A percentile compares a stretch with the other conserved stretches of the same genome.
Evolutionary conservation across 2,888 invertebrate species (phyloP).

Genomic region (Apamea anceps): DNA sequence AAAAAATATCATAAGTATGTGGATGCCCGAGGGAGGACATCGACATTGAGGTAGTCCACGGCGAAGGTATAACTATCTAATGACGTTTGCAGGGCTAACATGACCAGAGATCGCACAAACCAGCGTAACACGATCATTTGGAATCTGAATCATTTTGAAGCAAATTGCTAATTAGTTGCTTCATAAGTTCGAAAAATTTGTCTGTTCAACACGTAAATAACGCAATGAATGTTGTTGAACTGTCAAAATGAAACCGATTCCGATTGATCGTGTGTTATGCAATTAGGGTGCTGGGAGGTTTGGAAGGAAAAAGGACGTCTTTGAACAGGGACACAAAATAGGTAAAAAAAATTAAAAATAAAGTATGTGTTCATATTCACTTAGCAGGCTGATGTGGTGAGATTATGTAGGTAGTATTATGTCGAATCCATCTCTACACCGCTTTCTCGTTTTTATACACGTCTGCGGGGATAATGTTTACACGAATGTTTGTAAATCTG

Average conservation of each 20-base stretch:
- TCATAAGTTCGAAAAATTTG: too few species aligned
- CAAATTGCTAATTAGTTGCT: too few species aligned
- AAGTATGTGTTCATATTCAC: neutral
- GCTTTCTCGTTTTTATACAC: constrained; percentile 1
- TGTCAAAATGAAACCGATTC: too few species aligned
- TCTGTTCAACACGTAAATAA: too few species aligned
- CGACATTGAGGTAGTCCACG: neutral
- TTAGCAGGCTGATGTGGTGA: neutral
- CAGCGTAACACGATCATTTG: too few species aligned
- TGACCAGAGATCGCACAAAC: neutral
- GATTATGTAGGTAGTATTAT: neutral
- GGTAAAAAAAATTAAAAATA: neutral
- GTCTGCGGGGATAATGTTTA: neutral
- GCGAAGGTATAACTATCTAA: neutral
- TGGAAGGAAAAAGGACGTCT: neutral
- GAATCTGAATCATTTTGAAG: too few species aligned
- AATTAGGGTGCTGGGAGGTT: too few species aligned
- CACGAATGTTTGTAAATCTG: neutral
- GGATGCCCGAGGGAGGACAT: neutral
- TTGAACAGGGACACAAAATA: neutral
- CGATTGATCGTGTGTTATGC: too few species aligned
- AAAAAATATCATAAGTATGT: neutral
- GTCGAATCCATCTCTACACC: neutral
- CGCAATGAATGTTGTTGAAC: too few species aligned
- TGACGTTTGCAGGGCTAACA: neutral